phyloP scores from a whole-genome alignment of 2,888 invertebrate genomes.

The Ctena decussata region DNA sequence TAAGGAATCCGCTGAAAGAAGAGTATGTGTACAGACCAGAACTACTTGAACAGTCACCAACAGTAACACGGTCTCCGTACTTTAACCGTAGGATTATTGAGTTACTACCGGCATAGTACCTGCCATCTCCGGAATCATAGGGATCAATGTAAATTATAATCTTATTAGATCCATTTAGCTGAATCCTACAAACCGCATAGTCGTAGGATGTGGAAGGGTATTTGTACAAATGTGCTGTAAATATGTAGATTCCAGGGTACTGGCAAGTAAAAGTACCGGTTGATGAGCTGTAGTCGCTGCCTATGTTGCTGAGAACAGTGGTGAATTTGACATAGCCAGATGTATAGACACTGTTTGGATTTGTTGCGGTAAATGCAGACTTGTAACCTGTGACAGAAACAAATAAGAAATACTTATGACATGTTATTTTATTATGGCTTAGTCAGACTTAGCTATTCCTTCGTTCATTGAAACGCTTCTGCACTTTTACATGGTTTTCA shows the following conservation, averaged over 20 bases:
- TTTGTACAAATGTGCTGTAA: not conserved
- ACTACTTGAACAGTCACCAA: not conserved
- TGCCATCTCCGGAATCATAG: no score
- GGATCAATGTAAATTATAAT: no score
- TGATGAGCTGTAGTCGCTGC: not conserved
- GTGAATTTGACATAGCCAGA: not conserved
- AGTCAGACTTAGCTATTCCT: no score
- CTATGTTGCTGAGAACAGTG: not conserved
- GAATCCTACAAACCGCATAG: no score
- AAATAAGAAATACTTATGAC: no score
- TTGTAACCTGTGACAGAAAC: not conserved
- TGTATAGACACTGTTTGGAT: not conserved
- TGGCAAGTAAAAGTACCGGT: not conserved
- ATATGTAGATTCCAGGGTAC: conserved; percentile 13
- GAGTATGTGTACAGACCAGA: not conserved
- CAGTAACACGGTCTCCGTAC: not conserved
- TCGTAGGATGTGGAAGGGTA: no score
- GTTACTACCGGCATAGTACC: not conserved
- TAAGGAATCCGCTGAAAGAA: not conserved
- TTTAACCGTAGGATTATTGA: not conserved
- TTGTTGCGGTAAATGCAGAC: not conserved
- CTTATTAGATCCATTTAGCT: no score
- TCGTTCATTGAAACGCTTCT: no score
- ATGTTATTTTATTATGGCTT: no score
- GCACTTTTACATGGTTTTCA: no score